A percentile compares a stretch with the other conserved stretches of the same genome.
Evolutionary conservation across 1,140 invertebrate species (phyloP).

Genomic region (Scaptomyza hsui): DNA sequence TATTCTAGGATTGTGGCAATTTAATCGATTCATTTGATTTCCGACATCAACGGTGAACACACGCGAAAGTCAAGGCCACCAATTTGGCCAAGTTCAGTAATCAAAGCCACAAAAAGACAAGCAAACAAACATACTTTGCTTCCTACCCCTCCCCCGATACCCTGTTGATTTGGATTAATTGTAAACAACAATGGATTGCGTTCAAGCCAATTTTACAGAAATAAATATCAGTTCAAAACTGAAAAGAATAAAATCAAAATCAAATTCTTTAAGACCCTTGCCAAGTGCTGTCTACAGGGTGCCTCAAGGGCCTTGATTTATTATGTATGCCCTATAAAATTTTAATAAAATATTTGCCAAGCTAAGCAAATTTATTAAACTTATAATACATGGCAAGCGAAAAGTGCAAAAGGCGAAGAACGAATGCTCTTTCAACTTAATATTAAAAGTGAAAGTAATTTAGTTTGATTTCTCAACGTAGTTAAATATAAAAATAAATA

Average conservation of each 20-base stretch:
- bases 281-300: background rate
- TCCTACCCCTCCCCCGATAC: background rate
- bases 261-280: conserved; percentile 26
- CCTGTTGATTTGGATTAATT: conserved; percentile 18
- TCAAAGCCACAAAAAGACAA: conserved; percentile 62
- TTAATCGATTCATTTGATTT: conserved; percentile 47
- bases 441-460: too few species aligned
- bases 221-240: conserved; percentile 68
- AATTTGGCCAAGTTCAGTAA: conserved; percentile 58
- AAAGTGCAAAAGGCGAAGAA: too few species aligned
- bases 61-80: conserved; percentile 17
- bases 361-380: conserved; percentile 73
- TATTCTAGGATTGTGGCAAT: conserved; percentile 10
- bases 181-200: conserved; percentile 19
- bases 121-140: conserved; percentile 30
- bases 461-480: too few species aligned
- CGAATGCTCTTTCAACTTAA: background rate
- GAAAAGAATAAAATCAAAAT: conserved; percentile 40
- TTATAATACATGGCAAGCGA: background rate
- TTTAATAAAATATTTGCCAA: conserved; percentile 70
- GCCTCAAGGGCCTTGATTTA: conserved; percentile 53
- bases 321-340: conserved; percentile 40
- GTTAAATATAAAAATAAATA: too few species aligned
- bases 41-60: background rate
- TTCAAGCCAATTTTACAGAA: conserved; percentile 65